Conservation (phyloP, 2,888 invertebrate genomes). For the Piscicola geometra region DNA sequence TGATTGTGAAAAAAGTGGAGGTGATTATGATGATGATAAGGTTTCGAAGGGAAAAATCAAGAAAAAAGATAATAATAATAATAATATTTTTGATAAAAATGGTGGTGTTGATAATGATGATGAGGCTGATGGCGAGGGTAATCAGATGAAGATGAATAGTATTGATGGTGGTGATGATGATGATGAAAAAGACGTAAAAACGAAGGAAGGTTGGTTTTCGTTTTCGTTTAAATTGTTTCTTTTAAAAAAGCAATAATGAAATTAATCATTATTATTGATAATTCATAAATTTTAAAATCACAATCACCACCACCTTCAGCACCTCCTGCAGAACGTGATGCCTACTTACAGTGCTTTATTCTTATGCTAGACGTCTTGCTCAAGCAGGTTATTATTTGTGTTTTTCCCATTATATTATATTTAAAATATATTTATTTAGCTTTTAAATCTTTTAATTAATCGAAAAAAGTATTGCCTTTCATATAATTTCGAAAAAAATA, state of each 20-base stretch:
- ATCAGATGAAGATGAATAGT: too few species aligned
- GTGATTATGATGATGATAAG: not conserved
- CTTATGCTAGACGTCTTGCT: constrained; percentile 89
- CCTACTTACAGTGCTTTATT: constrained; percentile 85
- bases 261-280: too few species aligned
- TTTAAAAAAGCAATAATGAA: too few species aligned
- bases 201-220: too few species aligned
- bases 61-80: not conserved
- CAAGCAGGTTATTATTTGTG: constrained; percentile 68
- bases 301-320: too few species aligned
- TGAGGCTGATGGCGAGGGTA: constrained; percentile 9
- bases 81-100: not conserved
- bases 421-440: not conserved
- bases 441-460: not conserved
- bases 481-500: too few species aligned
- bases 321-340: too few species aligned
- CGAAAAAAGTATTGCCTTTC: not conserved
- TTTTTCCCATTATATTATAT: not conserved
- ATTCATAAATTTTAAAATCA: too few species aligned
- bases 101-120: constrained; percentile 5
- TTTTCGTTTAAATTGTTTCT: too few species aligned
- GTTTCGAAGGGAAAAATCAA: not conserved
- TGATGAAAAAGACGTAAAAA: too few species aligned
- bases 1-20: not conserved
- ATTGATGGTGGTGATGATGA: too few species aligned